Conservation (phyloP, 2,113 vertebrate species). For the Colius striatus region DNA sequence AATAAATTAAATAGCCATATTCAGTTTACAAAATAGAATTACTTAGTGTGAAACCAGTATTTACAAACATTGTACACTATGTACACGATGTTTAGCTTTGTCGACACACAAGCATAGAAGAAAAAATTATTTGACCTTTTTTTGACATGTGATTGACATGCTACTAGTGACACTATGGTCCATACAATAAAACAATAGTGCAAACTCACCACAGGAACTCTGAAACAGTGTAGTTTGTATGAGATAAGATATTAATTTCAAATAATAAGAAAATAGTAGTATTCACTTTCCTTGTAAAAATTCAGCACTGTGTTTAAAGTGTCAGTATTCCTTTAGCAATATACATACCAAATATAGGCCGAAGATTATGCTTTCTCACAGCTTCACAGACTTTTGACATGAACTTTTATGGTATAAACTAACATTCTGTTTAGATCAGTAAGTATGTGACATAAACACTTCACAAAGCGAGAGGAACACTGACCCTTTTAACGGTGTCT, state of each 20-base stretch:
- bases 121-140: slow-evolving; percentile 62
- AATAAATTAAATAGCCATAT: slow-evolving; percentile 89
- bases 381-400: slow-evolving; percentile 52
- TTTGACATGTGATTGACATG: slow-evolving; percentile 75
- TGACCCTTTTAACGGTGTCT: slow-evolving; percentile 71
- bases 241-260: slow-evolving; percentile 72
- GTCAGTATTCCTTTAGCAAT: slow-evolving; percentile 72
- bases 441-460: slow-evolving; percentile 57
- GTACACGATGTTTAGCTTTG: slow-evolving; percentile 75
- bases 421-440: slow-evolving; percentile 67
- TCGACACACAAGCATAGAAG: slow-evolving; percentile 68
- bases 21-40: slow-evolving; percentile 89
- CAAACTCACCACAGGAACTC: slow-evolving; percentile 81
- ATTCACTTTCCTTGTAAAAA: slow-evolving; percentile 71
- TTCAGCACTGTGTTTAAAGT: slow-evolving; percentile 64
- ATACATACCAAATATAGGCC: slow-evolving; percentile 43
- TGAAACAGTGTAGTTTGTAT: slow-evolving; percentile 68
- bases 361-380: slow-evolving; percentile 60
- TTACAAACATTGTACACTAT: slow-evolving; percentile 85
- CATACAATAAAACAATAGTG: slow-evolving; percentile 78
- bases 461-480: slow-evolving; percentile 70
- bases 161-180: slow-evolving; percentile 73
- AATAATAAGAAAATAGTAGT: slow-evolving; percentile 81
- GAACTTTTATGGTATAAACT: slow-evolving; percentile 52
- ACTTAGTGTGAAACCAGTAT: slow-evolving; percentile 87